Percentiles rank a stretch among this genome's conserved stretches.
These are phyloP conservation scores for Nemurella pictetii DNA, from an alignment of 2,888 invertebrate genomes.

Conservation along the genomic window DNA sequence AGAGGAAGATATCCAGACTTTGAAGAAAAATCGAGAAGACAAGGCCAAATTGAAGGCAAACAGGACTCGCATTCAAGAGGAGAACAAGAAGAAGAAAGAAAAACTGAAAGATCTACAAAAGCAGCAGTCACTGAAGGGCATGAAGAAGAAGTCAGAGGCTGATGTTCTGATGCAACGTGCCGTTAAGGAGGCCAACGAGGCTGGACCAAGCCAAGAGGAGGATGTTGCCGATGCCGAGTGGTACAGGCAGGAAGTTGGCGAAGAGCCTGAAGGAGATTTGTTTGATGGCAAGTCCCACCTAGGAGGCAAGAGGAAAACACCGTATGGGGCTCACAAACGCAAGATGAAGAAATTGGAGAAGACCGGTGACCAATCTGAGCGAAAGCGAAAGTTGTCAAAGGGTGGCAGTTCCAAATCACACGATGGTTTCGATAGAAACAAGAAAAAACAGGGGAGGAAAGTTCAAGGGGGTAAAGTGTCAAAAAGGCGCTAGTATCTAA, in stretches of 20 bases:
- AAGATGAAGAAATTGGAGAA: constrained; percentile 20
- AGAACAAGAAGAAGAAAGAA: constrained; percentile 71
- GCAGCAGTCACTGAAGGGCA: constrained; percentile 69
- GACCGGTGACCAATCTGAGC: background rate
- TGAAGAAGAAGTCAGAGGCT: constrained; percentile 58
- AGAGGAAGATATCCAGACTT: constrained; percentile 73
- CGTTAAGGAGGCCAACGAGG: constrained; percentile 47
- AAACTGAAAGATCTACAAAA: constrained; percentile 65
- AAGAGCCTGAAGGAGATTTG: constrained; percentile 76
- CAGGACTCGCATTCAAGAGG: constrained; percentile 73
- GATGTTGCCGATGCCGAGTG: constrained; percentile 78
- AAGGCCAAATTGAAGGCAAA: constrained; percentile 79
- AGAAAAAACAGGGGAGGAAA: background rate
- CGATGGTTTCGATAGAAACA: constrained; percentile 2
- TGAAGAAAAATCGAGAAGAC: constrained; percentile 71
- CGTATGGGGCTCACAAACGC: constrained; percentile 1
- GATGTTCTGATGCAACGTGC: constrained; percentile 52
- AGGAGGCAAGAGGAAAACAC: constrained; percentile 6
- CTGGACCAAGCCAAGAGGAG: constrained; percentile 61
- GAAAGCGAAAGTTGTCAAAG: background rate
- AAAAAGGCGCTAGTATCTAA: background rate
- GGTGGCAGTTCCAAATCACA: background rate
- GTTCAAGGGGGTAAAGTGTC: constrained; percentile 15
- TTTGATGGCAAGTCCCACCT: background rate
- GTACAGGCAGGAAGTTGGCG: constrained; percentile 84